phyloP scores from a whole-genome alignment of 2,113 vertebrate species.

The Melanerpes aurifrons region DNA sequence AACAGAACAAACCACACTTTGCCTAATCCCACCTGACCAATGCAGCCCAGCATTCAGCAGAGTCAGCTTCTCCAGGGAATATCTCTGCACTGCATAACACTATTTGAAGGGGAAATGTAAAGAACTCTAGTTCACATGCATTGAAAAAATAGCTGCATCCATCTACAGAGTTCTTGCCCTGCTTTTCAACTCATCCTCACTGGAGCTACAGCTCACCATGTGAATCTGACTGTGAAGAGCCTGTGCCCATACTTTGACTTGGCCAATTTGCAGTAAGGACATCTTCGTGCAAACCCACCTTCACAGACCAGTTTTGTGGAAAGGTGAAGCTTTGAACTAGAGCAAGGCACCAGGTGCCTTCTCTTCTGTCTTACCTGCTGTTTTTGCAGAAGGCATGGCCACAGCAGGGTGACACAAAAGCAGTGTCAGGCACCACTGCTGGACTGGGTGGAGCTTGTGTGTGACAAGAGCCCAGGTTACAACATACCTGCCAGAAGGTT shows the following conservation, averaged over 20 bases:
- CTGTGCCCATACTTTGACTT: rapidly evolving
- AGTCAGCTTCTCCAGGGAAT: neutral
- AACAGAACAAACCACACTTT: neutral
- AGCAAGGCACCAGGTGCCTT: neutral
- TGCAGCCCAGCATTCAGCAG: neutral
- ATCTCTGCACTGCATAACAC: neutral
- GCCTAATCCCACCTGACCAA: conserved; percentile 22
- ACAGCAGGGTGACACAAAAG: neutral
- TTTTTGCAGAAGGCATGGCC: neutral
- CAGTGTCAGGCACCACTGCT: neutral
- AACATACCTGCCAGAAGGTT: neutral
- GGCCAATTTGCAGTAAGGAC: neutral
- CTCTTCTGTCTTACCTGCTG: neutral
- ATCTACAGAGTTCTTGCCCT: neutral
- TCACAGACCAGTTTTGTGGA: neutral
- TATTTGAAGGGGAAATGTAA: neutral
- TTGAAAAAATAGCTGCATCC: neutral
- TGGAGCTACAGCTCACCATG: neutral
- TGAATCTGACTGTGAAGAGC: neutral
- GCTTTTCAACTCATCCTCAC: neutral
- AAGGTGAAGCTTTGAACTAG: neutral
- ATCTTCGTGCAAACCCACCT: neutral
- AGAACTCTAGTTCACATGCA: neutral
- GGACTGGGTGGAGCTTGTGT: neutral
- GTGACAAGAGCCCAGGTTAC: neutral